Conservation (phyloP, 2,797 vertebrate genomes). For the Helarctos malayanus region DNA sequence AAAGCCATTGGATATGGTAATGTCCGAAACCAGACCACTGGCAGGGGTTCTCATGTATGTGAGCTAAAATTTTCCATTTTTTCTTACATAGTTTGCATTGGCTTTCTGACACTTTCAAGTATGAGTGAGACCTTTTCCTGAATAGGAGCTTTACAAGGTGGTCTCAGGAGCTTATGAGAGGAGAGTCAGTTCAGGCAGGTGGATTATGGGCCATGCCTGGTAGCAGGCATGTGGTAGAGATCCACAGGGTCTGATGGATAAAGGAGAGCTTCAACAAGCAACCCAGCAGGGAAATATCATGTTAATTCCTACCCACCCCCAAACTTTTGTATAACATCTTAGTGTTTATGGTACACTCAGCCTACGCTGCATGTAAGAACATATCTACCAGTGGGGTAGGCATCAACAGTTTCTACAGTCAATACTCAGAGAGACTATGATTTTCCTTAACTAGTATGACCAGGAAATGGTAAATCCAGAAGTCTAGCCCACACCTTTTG, state of each 20-base stretch:
- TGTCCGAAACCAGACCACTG: not conserved
- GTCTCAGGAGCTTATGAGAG: not conserved
- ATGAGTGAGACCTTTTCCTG: not conserved
- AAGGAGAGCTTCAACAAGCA: rapidly evolving
- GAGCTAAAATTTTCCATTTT: not conserved
- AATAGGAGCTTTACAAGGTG: not conserved
- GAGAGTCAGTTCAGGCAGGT: not conserved
- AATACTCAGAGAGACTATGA: not conserved
- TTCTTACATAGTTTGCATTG: not conserved
- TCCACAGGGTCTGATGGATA: no score
- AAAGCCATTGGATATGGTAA: no score
- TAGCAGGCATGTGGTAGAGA: not conserved
- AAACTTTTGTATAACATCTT: no score
- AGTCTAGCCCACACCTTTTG: not conserved
- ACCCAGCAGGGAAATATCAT: rapidly evolving
- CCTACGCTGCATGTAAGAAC: not conserved
- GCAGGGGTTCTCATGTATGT: not conserved
- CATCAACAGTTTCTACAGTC: not conserved
- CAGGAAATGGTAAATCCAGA: not conserved
- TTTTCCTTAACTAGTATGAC: not conserved
- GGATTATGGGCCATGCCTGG: not conserved
- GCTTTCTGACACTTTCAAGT: not conserved
- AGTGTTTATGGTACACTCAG: not conserved
- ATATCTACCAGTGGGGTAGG: no score
- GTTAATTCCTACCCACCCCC: no score